Percentiles rank a stretch among this genome's conserved stretches.
Conservation (phyloP, 2,888 invertebrate species). For the Synanthedon myopaeformis region DNA sequence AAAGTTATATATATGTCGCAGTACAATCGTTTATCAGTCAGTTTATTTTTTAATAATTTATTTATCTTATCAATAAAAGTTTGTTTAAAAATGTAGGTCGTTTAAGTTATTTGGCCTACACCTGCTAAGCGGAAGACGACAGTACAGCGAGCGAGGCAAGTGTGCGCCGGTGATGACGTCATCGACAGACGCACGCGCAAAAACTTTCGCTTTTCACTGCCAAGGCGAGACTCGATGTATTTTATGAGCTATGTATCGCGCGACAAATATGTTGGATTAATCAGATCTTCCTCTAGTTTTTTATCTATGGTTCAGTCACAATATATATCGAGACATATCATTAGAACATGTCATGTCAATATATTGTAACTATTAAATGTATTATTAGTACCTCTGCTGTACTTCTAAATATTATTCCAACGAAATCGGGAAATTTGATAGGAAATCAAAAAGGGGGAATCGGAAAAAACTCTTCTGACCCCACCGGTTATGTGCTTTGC, state of each 20-base stretch:
- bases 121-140: neutral
- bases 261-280: neutral
- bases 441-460: too few relatives aligned
- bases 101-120: neutral
- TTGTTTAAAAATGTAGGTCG: neutral
- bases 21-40: too few relatives aligned
- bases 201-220: conserved; percentile 67
- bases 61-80: neutral
- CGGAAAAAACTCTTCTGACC: too few relatives aligned
- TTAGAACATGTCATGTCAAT: neutral
- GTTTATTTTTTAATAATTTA: neutral
- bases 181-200: conserved; percentile 18
- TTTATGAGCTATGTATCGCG: neutral
- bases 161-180: conserved; percentile 17
- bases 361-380: too few relatives aligned
- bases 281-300: neutral
- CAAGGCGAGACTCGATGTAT: conserved; percentile 54
- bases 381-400: too few relatives aligned
- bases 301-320: neutral
- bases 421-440: too few relatives aligned
- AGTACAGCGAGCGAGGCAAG: too few relatives aligned
- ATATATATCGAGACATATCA: neutral
- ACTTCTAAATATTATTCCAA: too few relatives aligned
- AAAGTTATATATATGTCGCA: too few relatives aligned
- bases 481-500: too few relatives aligned